Conservation (phyloP, 2,888 invertebrate species). For the Barypeithes pellucidus region DNA sequence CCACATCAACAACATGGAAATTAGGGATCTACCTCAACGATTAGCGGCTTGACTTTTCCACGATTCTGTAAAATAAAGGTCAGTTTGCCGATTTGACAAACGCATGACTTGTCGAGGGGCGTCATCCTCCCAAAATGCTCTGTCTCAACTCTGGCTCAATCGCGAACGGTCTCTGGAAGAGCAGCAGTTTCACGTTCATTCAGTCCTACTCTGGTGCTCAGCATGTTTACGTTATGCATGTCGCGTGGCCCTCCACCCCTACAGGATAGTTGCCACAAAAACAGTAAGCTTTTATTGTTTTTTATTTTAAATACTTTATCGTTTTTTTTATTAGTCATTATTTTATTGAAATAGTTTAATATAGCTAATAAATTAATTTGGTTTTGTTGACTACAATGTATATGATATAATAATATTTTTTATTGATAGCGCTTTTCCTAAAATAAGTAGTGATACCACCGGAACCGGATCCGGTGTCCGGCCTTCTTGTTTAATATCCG, state of each 20-base stretch:
- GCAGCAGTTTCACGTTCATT: slow-evolving; percentile 33
- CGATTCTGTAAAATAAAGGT: slow-evolving; percentile 6
- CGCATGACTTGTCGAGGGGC: slow-evolving; percentile 40
- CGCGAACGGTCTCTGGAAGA: slow-evolving; percentile 25
- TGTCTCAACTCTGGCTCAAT: slow-evolving; percentile 20
- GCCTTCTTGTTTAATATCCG: too few relatives aligned
- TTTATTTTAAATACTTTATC: not conserved
- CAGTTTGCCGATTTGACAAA: slow-evolving; percentile 10
- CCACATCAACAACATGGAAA: not conserved
- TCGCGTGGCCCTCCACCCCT: slow-evolving; percentile 65
- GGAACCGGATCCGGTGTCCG: too few relatives aligned
- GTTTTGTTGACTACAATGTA: too few relatives aligned
- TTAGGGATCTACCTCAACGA: slow-evolving; percentile 42
- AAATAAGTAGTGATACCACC: too few relatives aligned
- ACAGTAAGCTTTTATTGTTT: slow-evolving; percentile 56
- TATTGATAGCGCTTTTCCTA: too few relatives aligned
- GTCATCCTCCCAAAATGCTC: slow-evolving; percentile 30
- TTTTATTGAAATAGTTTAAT: too few relatives aligned
- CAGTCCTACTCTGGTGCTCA: slow-evolving; percentile 56
- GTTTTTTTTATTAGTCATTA: not conserved
- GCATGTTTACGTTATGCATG: slow-evolving; percentile 67
- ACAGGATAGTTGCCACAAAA: slow-evolving; percentile 61
- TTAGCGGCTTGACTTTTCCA: slow-evolving; percentile 32
- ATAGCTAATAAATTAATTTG: too few relatives aligned
- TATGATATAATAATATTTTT: too few relatives aligned